Percentiles rank a stretch among this genome's conserved stretches.
phyloP scores from a whole-genome alignment of 1,140 invertebrate genomes.

The Gyrodactylus salaris region DNA sequence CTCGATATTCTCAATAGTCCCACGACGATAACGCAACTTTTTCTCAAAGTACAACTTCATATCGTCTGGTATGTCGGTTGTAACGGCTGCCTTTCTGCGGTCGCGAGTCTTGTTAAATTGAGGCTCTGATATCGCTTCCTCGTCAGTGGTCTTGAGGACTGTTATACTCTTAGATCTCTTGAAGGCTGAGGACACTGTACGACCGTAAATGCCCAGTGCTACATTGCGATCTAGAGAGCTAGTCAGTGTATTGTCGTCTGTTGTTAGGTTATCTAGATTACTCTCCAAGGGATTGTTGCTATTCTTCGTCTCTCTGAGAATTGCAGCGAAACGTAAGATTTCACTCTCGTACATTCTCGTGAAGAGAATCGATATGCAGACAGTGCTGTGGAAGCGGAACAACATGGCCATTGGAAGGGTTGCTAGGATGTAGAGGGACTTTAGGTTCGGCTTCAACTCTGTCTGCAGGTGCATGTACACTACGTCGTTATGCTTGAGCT shows the following conservation, averaged over 20 bases:
- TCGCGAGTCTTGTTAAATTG: not conserved
- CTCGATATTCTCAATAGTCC: not conserved
- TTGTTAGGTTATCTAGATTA: not conserved
- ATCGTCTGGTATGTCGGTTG: not conserved
- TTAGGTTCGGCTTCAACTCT: not conserved
- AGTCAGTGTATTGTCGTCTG: no score
- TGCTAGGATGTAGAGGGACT: not conserved
- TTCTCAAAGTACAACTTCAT: not conserved
- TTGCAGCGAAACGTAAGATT: not conserved
- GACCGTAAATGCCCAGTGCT: not conserved
- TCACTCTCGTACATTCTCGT: conserved; percentile 2
- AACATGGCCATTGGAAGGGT: not conserved
- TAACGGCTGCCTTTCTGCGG: not conserved
- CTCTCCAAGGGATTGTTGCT: not conserved
- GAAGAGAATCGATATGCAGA: not conserved
- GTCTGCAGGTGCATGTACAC: not conserved
- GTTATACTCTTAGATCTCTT: not conserved
- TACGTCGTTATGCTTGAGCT: not conserved
- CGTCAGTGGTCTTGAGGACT: not conserved
- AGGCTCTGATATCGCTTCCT: not conserved
- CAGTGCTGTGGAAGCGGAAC: not conserved
- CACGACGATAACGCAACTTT: not conserved
- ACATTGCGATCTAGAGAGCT: not conserved
- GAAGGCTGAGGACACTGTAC: not conserved
- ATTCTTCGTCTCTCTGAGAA: not conserved